Base-by-base conservation (phyloP, 2,113 vertebrate genomes). In the Equus przewalskii region DNA sequence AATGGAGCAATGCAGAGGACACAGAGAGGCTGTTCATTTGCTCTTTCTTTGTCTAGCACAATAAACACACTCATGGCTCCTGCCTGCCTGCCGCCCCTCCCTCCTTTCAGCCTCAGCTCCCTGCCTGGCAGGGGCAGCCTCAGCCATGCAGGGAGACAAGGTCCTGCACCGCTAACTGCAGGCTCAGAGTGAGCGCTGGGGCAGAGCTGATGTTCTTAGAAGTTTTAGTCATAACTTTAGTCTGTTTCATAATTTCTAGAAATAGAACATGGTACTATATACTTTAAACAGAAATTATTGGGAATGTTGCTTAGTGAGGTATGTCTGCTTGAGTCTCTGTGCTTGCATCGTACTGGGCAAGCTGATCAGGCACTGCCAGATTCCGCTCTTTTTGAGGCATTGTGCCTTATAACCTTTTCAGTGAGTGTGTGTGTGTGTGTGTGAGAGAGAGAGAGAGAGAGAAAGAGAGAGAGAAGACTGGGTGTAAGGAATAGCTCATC, bases 111-210 rank as follows among this genome's bases (percentile, higher is more conserved):
- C n/a, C 49, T 26, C 16, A 22, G 51, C 6, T 33, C 44, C 46
- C 49, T 11, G 7, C 5, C 5, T 4, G 8, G 12, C 60, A 3
- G 3, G 22, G 1, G 3, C 10, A 5, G 26, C 8, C 21, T n/a
- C 60, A 19, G 44, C 62, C 10, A 3, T 11, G 22, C 54, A 3
- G 36, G 11, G 6, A 15, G 21, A 30, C 3, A 4, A 7, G 0
- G 0, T 0, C 10, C 19, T 1, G 14, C 0, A 0, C 13, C 0
- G 0, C 0, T 3, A 12, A 4, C 7, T 3, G 3, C 14, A 1
- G 0, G 15, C 16, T 51, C 73, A 26, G 10, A 15, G 5, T 1
- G 0, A 46, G 8, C 36, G 0, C 24, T 1, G 0, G 3, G 12
- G 5, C 13, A 1, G 2, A 13, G 24, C n/a, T 0, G 1, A 13